Evolutionary conservation across 37 sponge, comb jelly and placozoan species (phyloP), one percentile per base, ranked within the genome.

Genomic region (Crambe crambe): DNA sequence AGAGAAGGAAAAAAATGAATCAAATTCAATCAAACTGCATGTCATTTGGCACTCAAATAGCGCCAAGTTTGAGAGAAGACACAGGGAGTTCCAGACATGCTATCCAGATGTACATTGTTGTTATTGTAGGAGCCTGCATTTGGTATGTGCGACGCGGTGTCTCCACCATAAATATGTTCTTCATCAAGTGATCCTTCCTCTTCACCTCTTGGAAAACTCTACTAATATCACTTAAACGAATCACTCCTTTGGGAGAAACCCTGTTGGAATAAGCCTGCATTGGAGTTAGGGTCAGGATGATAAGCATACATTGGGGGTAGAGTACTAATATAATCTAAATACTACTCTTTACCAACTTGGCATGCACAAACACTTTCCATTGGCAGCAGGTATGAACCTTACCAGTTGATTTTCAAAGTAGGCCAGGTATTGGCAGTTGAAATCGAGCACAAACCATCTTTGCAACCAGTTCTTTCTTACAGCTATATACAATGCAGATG

Each of bases 381-480:
- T 15, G 51, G 51, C 12, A 47, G n/a, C n/a, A n/a, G n/a, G n/a
- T n/a, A n/a, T n/a, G n/a, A n/a, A n/a, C n/a, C n/a, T 39, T 34
- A 92, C 96, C 67, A 81, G 76, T 72, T 84, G 39, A 60, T 88
- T 66, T 54, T 90, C 76, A 62, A 94, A 96, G 72, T 94, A 94
- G 36, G 91, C 88, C 34, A 93, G 44, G 58, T 80, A 90, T 21
- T 88, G 74, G 63, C 80, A 68, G 40, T 58, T 68, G 44, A 89
- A 82, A 68, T 96, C 97, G 10, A 94, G 76, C 3, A 94, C 89
- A 80, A 91, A 94, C 97, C 97, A 96, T 57, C 94, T 57, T 60
- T 74, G 79, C 54, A 79, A 85, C 91, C 94, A 96, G 37, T 56
- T 82, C 64, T 89, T 85, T 21, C 80, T 62, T 1, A 74, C 72